Base-by-base conservation (phyloP, 2,797 vertebrate genomes). In the Enteromius thamalakanensis region DNA sequence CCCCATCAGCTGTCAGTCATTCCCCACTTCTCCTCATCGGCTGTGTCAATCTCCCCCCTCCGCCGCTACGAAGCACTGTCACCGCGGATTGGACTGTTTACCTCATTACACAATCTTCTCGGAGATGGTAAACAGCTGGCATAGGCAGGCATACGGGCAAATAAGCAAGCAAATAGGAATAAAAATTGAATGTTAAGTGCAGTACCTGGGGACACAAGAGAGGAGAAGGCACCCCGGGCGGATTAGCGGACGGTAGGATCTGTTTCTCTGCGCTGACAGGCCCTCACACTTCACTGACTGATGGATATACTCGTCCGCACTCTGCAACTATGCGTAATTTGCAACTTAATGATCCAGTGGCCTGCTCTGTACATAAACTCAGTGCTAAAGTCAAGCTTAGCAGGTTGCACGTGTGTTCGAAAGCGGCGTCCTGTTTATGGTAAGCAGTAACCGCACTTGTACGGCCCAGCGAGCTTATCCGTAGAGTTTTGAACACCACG, bases 111-210 rank as follows among this genome's bases (percentile, higher is more conserved):
- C 70, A 21, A 83, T 76, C 65, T 71, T 84, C 84, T 68, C 79
- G 62, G 69, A 76, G 79, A 60, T 62, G 62, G 64, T 85, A 85
- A 82, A 80, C 83, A 85, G 81, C 74, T 80, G 51, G 69, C 49
- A 45, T 62, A 64, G 72, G 51, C 81, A 80, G 79, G 76, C 67
- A 53, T 51, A 58, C 45, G 12, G 84, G 80, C 64, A 82, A 88
- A 82, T 87, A 82, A 77, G 75, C 77, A 69, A 76, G 81, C 79
- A 84, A 81, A 79, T 79, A 78, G 72, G 82, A 82, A 84, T 83
- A 87, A 87, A 88, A 83, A 80, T 75, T 81, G 58, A 81, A 90
- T 87, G 87, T 87, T 89, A 89, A 90, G 81, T 87, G 76, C 32
- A 64, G 71, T 76, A 84, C 79, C 85, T 81, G 75, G 85, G 84